Evolutionary conservation across 1,140 invertebrate genomes (phyloP).

Genomic region (Brachionus calyciflorus): DNA sequence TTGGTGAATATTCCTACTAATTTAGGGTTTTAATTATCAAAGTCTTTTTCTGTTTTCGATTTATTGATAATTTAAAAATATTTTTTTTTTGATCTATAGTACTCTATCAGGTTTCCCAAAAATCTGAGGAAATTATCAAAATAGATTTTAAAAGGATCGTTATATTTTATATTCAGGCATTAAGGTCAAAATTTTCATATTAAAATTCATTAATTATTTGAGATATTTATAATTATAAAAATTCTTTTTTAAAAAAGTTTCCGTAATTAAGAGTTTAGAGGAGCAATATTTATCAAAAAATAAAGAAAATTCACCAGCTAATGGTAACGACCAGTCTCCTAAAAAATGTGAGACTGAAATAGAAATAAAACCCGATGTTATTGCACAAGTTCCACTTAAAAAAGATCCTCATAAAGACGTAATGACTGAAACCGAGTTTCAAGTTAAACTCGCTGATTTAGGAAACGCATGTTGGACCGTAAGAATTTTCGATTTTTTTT

Average conservation of each 20-base stretch:
- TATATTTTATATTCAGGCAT: too few relatives aligned
- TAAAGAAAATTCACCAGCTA: background rate
- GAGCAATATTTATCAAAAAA: conserved; percentile 12
- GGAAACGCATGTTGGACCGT: conserved; percentile 93
- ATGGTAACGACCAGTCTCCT: background rate
- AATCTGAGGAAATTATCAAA: too few relatives aligned
- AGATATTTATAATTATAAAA: background rate
- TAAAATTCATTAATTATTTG: background rate
- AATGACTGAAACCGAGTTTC: conserved; percentile 51
- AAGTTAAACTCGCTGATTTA: conserved; percentile 79
- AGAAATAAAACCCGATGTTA: background rate
- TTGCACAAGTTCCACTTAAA: background rate
- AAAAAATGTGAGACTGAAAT: too few relatives aligned
- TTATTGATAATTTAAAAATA: too few relatives aligned
- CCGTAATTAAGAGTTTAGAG: background rate
- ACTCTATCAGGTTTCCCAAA: too few relatives aligned
- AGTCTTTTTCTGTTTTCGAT: too few relatives aligned
- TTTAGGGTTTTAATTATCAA: too few relatives aligned
- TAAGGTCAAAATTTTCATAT: too few relatives aligned
- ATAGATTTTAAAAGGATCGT: too few relatives aligned
- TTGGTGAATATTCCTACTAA: too few relatives aligned
- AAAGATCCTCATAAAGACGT: background rate
- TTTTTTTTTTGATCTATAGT: too few relatives aligned
- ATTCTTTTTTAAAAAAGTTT: background rate
- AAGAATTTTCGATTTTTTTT: background rate